Conservation (phyloP, 2,888 invertebrate species). For the Busseola fusca region DNA sequence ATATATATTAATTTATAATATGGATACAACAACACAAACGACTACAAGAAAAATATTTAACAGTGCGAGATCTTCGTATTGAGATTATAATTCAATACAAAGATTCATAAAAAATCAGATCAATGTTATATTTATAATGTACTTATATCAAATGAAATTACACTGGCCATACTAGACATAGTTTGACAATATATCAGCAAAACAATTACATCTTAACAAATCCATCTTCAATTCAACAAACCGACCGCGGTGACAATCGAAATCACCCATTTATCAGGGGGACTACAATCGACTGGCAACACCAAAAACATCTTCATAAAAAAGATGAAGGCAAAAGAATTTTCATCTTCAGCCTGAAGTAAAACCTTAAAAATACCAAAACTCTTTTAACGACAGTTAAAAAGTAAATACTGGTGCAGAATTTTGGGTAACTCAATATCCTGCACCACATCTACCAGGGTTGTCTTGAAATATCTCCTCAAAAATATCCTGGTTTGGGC, state of each 20-base stretch:
- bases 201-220: conserved; percentile 13
- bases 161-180: conserved; percentile 4
- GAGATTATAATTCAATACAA: conserved; percentile 40
- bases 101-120: conserved; percentile 18
- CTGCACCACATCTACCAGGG: conserved; percentile 87
- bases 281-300: conserved; percentile 59
- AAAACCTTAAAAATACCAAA: conserved; percentile 54
- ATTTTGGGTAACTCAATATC: conserved; percentile 91
- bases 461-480: conserved; percentile 88
- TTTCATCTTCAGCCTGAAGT: conserved; percentile 61
- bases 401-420: conserved; percentile 91
- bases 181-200: background rate
- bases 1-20: conserved; percentile 18
- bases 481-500: conserved; percentile 90
- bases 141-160: conserved; percentile 18
- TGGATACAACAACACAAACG: conserved; percentile 33
- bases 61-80: conserved; percentile 18
- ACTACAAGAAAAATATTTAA: conserved; percentile 20
- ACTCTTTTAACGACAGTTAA: conserved; percentile 89
- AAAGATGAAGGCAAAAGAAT: conserved; percentile 56
- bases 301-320: conserved; percentile 56
- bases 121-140: background rate
- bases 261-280: conserved; percentile 51
- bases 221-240: background rate
- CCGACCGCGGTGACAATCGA: conserved; percentile 29